Evolutionary conservation across 2,797 vertebrate genomes (phyloP).

Genomic region (Gymnothorax javanicus): DNA sequence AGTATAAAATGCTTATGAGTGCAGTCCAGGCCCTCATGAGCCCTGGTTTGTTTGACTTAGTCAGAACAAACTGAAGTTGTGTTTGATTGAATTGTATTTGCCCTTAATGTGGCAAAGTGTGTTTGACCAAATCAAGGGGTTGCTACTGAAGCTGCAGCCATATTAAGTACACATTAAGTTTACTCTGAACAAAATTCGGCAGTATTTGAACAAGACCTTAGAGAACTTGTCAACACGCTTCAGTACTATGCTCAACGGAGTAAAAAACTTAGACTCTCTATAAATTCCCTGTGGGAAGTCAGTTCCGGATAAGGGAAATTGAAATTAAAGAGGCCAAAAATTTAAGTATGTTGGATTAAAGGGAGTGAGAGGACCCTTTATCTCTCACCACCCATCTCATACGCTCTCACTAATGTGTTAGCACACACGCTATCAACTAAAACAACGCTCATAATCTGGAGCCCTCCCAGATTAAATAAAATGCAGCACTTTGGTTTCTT

Average conservation of each 20-base stretch:
- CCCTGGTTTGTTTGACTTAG: not conserved
- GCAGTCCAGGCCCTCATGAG: too few species aligned
- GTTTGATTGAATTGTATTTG: not conserved
- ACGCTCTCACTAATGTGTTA: slow-evolving; percentile 70
- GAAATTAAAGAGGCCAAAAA: slow-evolving; percentile 71
- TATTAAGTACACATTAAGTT: too few species aligned
- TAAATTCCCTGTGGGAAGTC: slow-evolving; percentile 31
- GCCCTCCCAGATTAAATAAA: slow-evolving; percentile 42
- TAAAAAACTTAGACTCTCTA: slow-evolving; percentile 33
- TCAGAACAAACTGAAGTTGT: not conserved
- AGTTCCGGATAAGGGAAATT: slow-evolving; percentile 50
- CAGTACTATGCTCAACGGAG: not conserved
- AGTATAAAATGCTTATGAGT: not conserved
- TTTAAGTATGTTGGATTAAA: slow-evolving; percentile 61
- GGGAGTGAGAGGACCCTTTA: slow-evolving; percentile 33
- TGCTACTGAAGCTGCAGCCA: not conserved
- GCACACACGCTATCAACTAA: slow-evolving; percentile 69
- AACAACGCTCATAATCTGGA: slow-evolving; percentile 59
- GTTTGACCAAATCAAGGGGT: not conserved
- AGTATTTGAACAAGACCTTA: not conserved
- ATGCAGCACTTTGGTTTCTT: slow-evolving; percentile 50
- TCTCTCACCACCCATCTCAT: slow-evolving; percentile 54
- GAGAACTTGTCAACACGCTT: not conserved
- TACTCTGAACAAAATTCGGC: too few species aligned
- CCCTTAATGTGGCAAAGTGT: not conserved